Percentiles rank a stretch among this genome's conserved stretches.
These are phyloP conservation scores for Sebastes trivittatus DNA, from an alignment of 2,797 vertebrate genomes.

Conservation along the genomic window DNA sequence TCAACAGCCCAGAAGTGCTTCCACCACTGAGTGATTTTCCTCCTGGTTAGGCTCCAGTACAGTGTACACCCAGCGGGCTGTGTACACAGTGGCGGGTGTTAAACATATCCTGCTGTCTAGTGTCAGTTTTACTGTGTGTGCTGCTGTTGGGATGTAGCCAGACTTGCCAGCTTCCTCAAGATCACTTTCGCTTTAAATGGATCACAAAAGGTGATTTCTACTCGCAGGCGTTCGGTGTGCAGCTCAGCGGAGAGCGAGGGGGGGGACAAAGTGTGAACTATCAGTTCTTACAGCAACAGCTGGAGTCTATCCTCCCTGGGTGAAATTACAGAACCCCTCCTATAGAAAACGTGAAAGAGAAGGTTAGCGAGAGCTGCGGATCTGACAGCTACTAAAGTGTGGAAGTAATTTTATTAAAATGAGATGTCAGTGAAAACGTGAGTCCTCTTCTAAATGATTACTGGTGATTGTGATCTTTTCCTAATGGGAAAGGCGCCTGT, in stretches of 20 bases:
- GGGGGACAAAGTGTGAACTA: conserved; percentile 65
- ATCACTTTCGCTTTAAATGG: conserved; percentile 70
- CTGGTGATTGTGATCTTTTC: conserved; percentile 53
- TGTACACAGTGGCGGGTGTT: conserved; percentile 72
- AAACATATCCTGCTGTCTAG: conserved; percentile 71
- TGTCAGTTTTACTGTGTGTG: conserved; percentile 69
- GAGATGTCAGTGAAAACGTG: conserved; percentile 49
- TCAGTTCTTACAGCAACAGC: conserved; percentile 79
- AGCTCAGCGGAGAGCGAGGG: conserved; percentile 42
- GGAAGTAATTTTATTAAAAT: conserved; percentile 62
- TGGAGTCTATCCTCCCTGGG: conserved; percentile 86
- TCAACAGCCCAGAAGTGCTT: conserved; percentile 60
- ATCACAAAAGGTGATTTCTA: conserved; percentile 77
- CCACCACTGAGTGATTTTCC: conserved; percentile 69
- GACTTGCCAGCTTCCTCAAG: conserved; percentile 65
- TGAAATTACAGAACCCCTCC: conserved; percentile 85
- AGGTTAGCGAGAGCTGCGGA: conserved; percentile 63
- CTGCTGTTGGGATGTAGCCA: conserved; percentile 61
- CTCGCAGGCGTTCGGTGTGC: conserved; percentile 49
- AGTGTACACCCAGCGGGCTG: conserved; percentile 63
- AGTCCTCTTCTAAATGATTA: conserved; percentile 36
- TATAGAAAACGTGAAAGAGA: conserved; percentile 88
- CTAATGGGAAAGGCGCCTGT: conserved; percentile 23
- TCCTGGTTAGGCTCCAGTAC: conserved; percentile 62
- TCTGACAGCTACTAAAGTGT: conserved; percentile 60